Conservation (phyloP, 2,113 vertebrate genomes). For the Recurvirostra avosetta region DNA sequence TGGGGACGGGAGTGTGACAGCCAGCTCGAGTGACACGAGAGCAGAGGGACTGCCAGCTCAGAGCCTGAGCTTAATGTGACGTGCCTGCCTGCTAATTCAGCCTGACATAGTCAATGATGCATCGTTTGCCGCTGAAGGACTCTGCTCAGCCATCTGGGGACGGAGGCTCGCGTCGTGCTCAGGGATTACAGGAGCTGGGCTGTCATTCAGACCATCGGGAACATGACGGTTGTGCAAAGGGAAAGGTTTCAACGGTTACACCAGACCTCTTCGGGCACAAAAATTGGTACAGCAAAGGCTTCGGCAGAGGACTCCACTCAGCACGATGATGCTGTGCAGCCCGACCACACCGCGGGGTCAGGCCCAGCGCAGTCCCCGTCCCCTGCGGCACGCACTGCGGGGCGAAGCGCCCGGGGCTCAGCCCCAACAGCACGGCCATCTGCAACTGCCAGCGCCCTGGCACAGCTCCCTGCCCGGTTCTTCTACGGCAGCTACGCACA, state of each 20-base stretch:
- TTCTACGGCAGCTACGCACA: not conserved
- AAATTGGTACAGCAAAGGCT: not conserved
- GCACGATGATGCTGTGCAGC: rapidly evolving
- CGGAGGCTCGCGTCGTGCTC: not conserved
- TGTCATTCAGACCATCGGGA: not conserved
- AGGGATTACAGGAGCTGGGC: not conserved
- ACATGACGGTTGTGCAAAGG: not conserved
- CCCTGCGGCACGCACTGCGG: not conserved
- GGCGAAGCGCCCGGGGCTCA: not conserved
- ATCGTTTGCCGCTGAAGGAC: not conserved
- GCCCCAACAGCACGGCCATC: not conserved
- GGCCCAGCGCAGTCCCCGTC: not conserved
- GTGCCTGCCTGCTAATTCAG: slow-evolving; percentile 59
- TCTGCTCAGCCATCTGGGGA: slow-evolving; percentile 17
- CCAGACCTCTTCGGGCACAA: not conserved
- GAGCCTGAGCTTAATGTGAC: slow-evolving; percentile 49
- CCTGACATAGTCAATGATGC: slow-evolving; percentile 64
- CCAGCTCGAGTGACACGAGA: slow-evolving; percentile 46
- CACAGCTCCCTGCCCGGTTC: rapidly evolving
- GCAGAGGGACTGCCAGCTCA: slow-evolving; percentile 50
- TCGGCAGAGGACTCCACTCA: not conserved
- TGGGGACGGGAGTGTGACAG: not conserved
- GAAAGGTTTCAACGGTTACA: not conserved
- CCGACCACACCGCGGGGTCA: rapidly evolving
- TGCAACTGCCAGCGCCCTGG: not conserved